Conservation (phyloP, 2,113 vertebrate species). For the Lophotis ruficrista region DNA sequence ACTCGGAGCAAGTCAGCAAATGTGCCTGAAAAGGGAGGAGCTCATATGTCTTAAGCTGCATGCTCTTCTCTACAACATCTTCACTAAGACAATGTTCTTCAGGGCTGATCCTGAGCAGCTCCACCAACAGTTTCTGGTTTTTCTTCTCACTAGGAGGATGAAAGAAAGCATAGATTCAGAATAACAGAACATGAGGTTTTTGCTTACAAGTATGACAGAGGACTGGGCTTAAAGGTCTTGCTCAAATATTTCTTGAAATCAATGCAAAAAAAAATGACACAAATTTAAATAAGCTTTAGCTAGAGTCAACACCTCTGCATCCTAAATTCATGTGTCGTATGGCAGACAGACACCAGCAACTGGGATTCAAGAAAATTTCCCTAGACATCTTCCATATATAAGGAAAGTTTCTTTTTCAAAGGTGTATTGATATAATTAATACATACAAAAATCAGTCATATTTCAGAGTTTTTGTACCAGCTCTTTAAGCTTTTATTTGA, state of each 20-base stretch:
- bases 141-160: background rate
- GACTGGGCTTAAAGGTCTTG: background rate
- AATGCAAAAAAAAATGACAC: background rate
- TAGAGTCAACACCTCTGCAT: background rate
- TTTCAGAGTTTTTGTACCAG: background rate
- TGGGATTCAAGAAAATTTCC: background rate
- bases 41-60: rapidly evolving
- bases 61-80: background rate
- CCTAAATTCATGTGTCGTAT: rapidly evolving
- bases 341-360: too few species aligned
- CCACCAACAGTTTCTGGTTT: background rate
- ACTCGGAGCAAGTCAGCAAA: background rate
- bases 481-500: background rate
- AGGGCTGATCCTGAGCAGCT: background rate
- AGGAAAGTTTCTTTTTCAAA: background rate
- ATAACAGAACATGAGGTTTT: background rate
- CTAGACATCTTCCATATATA: background rate
- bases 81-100: background rate
- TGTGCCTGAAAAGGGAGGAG: background rate
- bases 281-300: background rate
- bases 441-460: background rate
- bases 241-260: background rate
- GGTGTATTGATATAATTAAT: background rate
- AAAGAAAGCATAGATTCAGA: background rate
- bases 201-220: background rate